phyloP scores from a whole-genome alignment of 2,888 invertebrate species.

The Molorchus minor region DNA sequence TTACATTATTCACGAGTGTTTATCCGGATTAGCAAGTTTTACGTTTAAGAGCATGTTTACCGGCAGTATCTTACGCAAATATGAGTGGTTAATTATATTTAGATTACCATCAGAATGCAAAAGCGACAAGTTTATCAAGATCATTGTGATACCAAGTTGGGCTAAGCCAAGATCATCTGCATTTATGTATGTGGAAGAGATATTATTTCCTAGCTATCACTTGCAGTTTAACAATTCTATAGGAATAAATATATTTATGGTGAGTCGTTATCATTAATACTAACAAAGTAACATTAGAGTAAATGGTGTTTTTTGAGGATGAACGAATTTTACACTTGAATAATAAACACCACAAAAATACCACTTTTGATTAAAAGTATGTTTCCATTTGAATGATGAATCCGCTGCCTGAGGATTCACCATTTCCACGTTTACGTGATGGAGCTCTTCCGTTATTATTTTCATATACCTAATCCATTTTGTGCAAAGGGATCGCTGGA shows the following conservation, averaged over 20 bases:
- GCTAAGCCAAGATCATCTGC: slow-evolving; percentile 12
- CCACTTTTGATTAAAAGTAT: too few relatives aligned
- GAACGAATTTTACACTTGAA: too few relatives aligned
- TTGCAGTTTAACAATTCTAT: not conserved
- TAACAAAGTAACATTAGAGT: too few relatives aligned
- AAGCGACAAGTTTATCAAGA: slow-evolving; percentile 6
- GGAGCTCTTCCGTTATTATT: too few relatives aligned
- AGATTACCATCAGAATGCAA: slow-evolving; percentile 11
- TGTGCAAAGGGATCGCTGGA: too few relatives aligned
- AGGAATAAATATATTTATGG: not conserved
- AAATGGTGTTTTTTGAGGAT: too few relatives aligned
- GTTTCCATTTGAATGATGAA: too few relatives aligned
- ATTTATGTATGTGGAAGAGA: slow-evolving; percentile 5
- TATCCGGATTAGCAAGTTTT: not conserved
- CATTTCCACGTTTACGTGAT: too few relatives aligned
- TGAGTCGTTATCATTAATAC: not conserved
- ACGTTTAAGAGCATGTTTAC: slow-evolving; percentile 5
- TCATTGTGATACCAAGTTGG: slow-evolving; percentile 2
- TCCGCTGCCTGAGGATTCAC: too few relatives aligned
- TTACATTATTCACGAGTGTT: not conserved
- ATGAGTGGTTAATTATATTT: slow-evolving; percentile 16
- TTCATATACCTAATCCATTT: too few relatives aligned
- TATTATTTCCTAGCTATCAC: not conserved
- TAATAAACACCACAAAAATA: too few relatives aligned
- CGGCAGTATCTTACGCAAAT: slow-evolving; percentile 12